A percentile compares a stretch with the other conserved stretches of the same genome.
These are phyloP conservation scores for Himalopsyche japonica DNA, from an alignment of 2,888 invertebrate genomes.

Conservation along the genomic window DNA sequence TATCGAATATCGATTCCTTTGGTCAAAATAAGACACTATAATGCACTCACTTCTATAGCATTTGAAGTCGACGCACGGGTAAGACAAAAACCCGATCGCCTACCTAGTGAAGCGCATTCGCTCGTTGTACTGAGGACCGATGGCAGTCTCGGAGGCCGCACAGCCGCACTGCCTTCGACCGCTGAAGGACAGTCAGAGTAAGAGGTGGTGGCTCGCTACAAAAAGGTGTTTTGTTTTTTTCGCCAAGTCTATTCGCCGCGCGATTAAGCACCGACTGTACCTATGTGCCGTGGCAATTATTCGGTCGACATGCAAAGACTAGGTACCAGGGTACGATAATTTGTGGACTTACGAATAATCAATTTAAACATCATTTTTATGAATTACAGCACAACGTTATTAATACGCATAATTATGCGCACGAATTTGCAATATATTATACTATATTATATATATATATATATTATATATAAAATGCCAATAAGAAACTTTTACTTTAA, in stretches of 20 bases:
- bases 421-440: too few species aligned
- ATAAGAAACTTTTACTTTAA: too few species aligned
- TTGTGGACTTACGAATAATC: neutral
- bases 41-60: neutral
- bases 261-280: neutral
- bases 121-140: slow-evolving; percentile 31
- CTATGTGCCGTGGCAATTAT: neutral
- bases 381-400: neutral
- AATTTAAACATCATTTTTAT: neutral
- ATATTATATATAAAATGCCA: too few species aligned
- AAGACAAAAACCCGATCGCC: slow-evolving; percentile 20
- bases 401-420: too few species aligned
- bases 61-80: slow-evolving; percentile 26
- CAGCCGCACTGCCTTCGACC: slow-evolving; percentile 12
- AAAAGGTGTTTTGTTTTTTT: slow-evolving; percentile 24
- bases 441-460: too few species aligned
- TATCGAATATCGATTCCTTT: neutral
- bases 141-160: slow-evolving; percentile 4
- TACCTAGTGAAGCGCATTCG: slow-evolving; percentile 22
- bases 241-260: neutral
- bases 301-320: neutral
- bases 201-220: slow-evolving; percentile 31
- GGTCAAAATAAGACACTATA: too few species aligned
- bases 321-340: neutral
- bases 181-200: slow-evolving; percentile 35